Conservation (phyloP, 2,888 invertebrate species). For the Luperina testacea region DNA sequence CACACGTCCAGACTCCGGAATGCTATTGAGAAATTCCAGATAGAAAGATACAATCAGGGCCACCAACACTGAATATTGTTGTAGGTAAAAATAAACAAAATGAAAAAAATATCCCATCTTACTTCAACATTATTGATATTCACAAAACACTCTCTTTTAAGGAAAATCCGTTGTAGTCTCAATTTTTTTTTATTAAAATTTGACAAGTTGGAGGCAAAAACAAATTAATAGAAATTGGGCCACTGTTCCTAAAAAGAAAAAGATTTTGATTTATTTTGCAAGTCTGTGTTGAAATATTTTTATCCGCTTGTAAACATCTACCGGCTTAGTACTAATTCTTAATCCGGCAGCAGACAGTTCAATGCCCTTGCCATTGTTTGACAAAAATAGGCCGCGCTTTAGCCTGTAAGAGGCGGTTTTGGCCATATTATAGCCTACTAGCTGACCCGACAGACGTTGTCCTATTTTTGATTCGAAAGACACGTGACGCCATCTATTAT, state of each 20-base stretch:
- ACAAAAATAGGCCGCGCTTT: not conserved
- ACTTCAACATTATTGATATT: conserved; percentile 67
- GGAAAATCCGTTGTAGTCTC: conserved; percentile 43
- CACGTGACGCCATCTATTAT: too few relatives aligned
- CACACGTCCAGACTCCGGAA: too few relatives aligned
- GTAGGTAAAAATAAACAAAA: conserved; percentile 17
- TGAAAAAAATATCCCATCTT: conserved; percentile 14
- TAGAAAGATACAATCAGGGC: not conserved
- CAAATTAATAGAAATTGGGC: conserved; percentile 48
- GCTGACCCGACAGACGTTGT: too few relatives aligned
- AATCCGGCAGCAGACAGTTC: not conserved
- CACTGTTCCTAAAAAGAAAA: conserved; percentile 2
- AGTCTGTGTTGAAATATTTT: not conserved
- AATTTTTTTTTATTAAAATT: conserved; percentile 55
- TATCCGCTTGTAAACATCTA: not conserved
- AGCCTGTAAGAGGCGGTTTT: not conserved
- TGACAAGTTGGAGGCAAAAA: conserved; percentile 61
- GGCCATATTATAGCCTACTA: not conserved
- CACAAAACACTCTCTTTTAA: conserved; percentile 62
- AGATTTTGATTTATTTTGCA: conserved; percentile 7
- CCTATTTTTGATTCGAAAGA: too few relatives aligned
- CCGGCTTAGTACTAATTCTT: not conserved
- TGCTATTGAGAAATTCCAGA: not conserved
- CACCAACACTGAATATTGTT: not conserved
- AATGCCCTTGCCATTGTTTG: not conserved